Evolutionary conservation across 2,888 invertebrate species (phyloP), one percentile per base, ranked within the genome.

Genomic region (Melinaea marsaeus): DNA sequence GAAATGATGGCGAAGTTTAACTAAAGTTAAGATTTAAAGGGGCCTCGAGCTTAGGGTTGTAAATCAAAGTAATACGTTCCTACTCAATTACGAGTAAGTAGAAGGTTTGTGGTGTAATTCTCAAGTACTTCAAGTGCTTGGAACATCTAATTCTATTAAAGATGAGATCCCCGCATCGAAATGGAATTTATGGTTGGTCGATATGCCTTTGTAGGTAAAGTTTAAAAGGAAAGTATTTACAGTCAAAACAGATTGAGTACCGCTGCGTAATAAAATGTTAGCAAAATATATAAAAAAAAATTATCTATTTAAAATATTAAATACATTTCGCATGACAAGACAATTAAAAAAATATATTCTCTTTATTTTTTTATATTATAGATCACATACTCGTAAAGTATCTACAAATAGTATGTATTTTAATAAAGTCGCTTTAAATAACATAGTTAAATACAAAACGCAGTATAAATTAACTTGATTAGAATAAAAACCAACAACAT

Each of bases 1-100:
- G 70, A 75, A 71, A 79, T 85, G 86, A 86, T 80, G 77, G 78
- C 79, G 69, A 81, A 87, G 82, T 88, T 85, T 75, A 80, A 82
- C 80, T 81, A 75, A 85, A 87, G 83, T 86, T 85, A 79, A 80
- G 83, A 84, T 81, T 84, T 83, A 83, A 84, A 86, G 85, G 85
- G 83, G 71, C 70, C 74, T 77, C 76, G 75, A 75, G 69, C 69
- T 72, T 70, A 78, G 80, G 84, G 83, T 78, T 82, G 78, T 85
- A 86, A 85, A 85, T 87, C 86, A 84, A 83, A 84, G 80, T 80
- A 83, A 84, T 86, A 80, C 80, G 78, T 79, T 79, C 75, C 73
- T 79, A 80, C 81, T 85, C 84, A 83, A 86, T 85, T 85, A 85
- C 79, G 74, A 77, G 34, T 69, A 66, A 63, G 70, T 69, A 68